These are phyloP conservation scores for Apistogramma diplotaenia DNA, from an alignment of 2,113 vertebrate genomes.

Conservation along the genomic window DNA sequence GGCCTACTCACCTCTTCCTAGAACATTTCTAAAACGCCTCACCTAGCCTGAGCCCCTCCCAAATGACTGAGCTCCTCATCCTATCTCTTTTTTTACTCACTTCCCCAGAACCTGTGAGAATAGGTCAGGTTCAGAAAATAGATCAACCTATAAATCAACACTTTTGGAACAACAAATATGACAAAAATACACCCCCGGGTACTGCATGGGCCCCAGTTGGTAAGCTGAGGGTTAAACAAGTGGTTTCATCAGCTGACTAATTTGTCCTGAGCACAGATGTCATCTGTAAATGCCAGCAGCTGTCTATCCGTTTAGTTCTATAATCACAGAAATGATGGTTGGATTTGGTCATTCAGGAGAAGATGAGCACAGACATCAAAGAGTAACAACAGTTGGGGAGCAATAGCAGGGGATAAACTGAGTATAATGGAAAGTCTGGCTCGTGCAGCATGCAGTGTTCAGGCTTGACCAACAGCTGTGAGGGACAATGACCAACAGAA, in stretches of 20 bases:
- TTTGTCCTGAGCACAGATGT: not conserved
- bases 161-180: not conserved
- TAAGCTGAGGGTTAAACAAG: not conserved
- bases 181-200: no score
- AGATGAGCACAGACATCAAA: not conserved
- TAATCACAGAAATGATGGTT: not conserved
- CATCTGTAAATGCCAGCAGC: not conserved
- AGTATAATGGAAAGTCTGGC: slow-evolving; percentile 12
- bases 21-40: not conserved
- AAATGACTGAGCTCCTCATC: not conserved
- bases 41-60: not conserved
- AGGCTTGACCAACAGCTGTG: slow-evolving; percentile 37
- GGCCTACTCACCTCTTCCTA: not conserved
- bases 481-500: slow-evolving; percentile 20
- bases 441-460: slow-evolving; percentile 12
- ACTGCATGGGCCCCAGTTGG: rapidly evolving
- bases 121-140: not conserved
- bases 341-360: not conserved
- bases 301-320: not conserved
- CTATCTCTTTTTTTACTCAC: not conserved
- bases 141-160: not conserved
- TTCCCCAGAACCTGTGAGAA: rapidly evolving
- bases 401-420: slow-evolving; percentile 11
- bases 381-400: not conserved
- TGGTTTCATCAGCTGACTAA: not conserved